Evolutionary conservation across 2,888 invertebrate genomes (phyloP).

Genomic region (Drosophila recens): DNA sequence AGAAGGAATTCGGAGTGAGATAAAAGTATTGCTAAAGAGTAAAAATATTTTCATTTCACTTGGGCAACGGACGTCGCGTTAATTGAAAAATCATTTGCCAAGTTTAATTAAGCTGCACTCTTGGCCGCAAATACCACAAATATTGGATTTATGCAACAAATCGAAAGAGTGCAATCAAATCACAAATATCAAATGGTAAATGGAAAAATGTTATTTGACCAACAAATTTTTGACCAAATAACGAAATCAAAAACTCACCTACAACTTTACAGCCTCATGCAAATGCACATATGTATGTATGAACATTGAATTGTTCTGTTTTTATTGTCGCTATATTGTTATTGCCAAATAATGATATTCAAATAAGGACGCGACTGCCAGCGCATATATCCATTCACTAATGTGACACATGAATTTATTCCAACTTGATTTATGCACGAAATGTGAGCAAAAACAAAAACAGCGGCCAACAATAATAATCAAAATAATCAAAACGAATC

Average conservation of each 20-base stretch:
- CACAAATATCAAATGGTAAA: not conserved
- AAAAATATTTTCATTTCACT: conserved; percentile 64
- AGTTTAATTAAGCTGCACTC: conserved; percentile 60
- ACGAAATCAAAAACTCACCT: conserved; percentile 1
- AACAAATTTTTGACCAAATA: conserved; percentile 11
- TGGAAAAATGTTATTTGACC: not conserved
- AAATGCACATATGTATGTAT: not conserved
- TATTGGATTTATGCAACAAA: conserved; percentile 38
- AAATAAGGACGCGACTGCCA: conserved; percentile 32
- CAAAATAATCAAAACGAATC: conserved; percentile 28
- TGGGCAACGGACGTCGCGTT: conserved; percentile 33
- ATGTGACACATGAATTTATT: conserved; percentile 75
- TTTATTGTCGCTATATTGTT: not conserved
- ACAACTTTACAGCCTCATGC: not conserved
- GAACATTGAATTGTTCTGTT: not conserved
- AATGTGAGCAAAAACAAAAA: conserved; percentile 38
- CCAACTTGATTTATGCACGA: conserved; percentile 72
- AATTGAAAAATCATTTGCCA: conserved; percentile 72
- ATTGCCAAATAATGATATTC: conserved; percentile 59
- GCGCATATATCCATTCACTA: conserved; percentile 60
- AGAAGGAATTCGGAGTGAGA: not conserved
- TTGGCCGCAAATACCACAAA: conserved; percentile 34
- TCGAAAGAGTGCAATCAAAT: conserved; percentile 18
- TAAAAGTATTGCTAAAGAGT: not conserved
- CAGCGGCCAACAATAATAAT: conserved; percentile 27